A percentile compares a stretch with the other conserved stretches of the same genome.
Conservation (phyloP, 1,140 invertebrate species). For the Eumeta japonica region DNA sequence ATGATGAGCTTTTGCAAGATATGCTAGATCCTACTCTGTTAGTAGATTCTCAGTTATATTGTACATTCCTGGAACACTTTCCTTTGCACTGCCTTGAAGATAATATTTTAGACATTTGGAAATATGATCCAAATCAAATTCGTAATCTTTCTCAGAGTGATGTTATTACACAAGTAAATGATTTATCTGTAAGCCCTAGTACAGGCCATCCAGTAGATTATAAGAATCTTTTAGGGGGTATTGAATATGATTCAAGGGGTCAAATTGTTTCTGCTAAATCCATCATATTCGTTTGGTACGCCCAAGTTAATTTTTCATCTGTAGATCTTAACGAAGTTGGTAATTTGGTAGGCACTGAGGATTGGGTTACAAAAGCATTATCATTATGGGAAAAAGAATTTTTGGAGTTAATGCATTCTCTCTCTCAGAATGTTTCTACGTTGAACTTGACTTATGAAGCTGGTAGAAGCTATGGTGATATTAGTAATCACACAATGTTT, state of each 20-base stretch:
- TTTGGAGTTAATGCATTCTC: conserved; percentile 53
- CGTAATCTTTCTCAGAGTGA: conserved; percentile 60
- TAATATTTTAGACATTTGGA: conserved; percentile 73
- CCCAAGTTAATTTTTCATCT: conserved; percentile 66
- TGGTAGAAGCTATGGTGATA: conserved; percentile 72
- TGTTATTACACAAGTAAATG: conserved; percentile 64
- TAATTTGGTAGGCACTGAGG: conserved; percentile 70
- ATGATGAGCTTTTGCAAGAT: no score
- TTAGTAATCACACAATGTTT: conserved; percentile 67
- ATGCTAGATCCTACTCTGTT: conserved; percentile 56
- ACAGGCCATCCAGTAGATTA: conserved; percentile 68
- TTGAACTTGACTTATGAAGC: conserved; percentile 58
- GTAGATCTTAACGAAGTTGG: conserved; percentile 65
- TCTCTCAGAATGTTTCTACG: conserved; percentile 26
- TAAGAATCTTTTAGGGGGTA: conserved; percentile 63
- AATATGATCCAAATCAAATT: conserved; percentile 60
- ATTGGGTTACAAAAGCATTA: conserved; percentile 67
- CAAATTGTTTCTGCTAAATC: conserved; percentile 65
- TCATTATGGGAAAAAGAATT: conserved; percentile 68
- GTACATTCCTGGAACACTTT: conserved; percentile 59
- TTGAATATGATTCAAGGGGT: conserved; percentile 60
- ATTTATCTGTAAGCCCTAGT: conserved; percentile 60
- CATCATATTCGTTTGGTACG: conserved; percentile 64
- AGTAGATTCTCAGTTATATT: conserved; percentile 58
- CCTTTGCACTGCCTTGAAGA: conserved; percentile 61